Conservation (phyloP, 2,113 vertebrate species). For the Cranoglanis bouderius region DNA sequence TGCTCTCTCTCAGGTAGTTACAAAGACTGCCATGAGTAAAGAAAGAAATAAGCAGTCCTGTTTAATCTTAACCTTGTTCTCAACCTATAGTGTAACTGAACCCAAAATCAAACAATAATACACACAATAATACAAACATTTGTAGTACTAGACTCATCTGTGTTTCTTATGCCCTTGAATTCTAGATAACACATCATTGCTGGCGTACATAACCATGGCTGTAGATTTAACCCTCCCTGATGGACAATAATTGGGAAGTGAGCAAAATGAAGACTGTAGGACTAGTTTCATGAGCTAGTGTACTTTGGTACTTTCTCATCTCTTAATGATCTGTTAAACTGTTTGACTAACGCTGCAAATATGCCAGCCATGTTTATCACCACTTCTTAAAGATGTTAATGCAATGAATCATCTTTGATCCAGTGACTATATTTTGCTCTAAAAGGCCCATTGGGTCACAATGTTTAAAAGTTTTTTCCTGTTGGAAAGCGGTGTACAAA, state of each 20-base stretch:
- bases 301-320: background rate
- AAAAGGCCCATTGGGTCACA: background rate
- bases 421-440: background rate
- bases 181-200: background rate
- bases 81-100: background rate
- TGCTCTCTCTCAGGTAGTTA: slow-evolving; percentile 71
- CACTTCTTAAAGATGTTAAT: background rate
- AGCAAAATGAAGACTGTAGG: background rate
- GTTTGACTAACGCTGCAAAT: background rate
- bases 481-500: background rate
- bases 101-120: background rate
- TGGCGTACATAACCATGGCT: background rate
- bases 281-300: background rate
- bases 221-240: background rate
- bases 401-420: background rate
- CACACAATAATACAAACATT: background rate
- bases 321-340: background rate
- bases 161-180: background rate
- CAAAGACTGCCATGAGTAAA: slow-evolving; percentile 74
- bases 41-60: background rate
- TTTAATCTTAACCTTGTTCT: background rate
- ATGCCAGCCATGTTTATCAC: background rate
- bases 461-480: background rate
- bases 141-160: background rate
- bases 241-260: background rate